Base-by-base conservation (phyloP, 2,113 vertebrate genomes). In the Coptodon rendalli region DNA sequence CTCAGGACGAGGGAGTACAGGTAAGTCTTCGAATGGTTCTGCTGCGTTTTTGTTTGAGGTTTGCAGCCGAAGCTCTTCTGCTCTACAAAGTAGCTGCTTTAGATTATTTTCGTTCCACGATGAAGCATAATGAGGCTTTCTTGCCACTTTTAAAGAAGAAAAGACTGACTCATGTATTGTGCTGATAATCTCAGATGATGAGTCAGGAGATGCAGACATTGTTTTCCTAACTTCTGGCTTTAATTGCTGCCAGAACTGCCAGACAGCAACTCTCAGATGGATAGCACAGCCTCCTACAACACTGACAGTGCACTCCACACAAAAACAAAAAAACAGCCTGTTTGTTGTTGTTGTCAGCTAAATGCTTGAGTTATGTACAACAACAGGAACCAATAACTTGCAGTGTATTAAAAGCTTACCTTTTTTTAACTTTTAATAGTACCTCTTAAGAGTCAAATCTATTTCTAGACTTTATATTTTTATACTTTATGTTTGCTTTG, bases 1-100 rank as follows among this genome's bases (percentile, higher is more conserved):
- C 97, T 98, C 66, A 94, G 97, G 57, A 97, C 97, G 13, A 96
- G 97, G 52, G 97, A 98, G 84, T 96, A 97, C 95, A 96, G 97
- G 97, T 97, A 87, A 81, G 50, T n/a, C 6, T n/a, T 13, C 61
- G 36, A 38, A 19, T 78, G 10, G 6, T 34, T 78, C 17, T 78
- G 6, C 48, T n/a, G 11, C 4, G 27, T 31, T 78, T 52, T 52
- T 19, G 29, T 34, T 34, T 73, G 1, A 45, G 22, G 73, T 12
- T 50, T 79, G 48, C 31, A 22, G 12, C 48, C 1, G 3, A 53
- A 53, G 7, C 50, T 14, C 19, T 36, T 80, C 24, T 50, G 71
- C 16, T 76, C 14, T 34, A 52, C 9, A 50, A 78, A 50, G 45
- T 50, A 50, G 27, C 45, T 52, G 45, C 27, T 52, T 52, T 34